A percentile compares a stretch with the other conserved stretches of the same genome.
Conservation (phyloP, 2,113 vertebrate species). For the Perognathus longimembris region DNA sequence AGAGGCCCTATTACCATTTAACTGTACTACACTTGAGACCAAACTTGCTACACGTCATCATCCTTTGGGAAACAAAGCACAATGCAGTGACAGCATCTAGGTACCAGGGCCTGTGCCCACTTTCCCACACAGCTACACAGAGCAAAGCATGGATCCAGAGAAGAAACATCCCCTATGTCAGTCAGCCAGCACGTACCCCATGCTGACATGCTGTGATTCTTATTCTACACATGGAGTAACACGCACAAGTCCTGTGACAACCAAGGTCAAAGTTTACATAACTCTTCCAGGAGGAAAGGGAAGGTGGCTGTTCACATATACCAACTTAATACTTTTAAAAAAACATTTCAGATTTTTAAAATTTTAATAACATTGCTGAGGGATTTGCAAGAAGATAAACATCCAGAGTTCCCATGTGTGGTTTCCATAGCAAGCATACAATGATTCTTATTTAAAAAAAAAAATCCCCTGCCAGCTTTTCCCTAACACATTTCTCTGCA, state of each 20-base stretch:
- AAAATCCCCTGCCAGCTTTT: neutral
- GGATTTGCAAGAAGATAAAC: neutral
- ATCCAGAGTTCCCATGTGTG: neutral
- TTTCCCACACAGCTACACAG: neutral
- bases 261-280: neutral
- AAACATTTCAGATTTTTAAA: neutral
- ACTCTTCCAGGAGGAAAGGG: neutral
- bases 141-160: neutral
- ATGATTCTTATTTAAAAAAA: neutral
- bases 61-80: neutral
- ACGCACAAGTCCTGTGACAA: neutral
- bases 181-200: neutral
- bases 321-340: neutral
- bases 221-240: neutral
- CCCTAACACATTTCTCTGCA: neutral
- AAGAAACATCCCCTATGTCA: rapidly evolving
- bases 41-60: neutral
- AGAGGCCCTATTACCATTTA: neutral
- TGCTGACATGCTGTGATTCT: rapidly evolving
- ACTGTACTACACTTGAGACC: no score
- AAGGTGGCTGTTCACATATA: neutral
- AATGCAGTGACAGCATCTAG: neutral
- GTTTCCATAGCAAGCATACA: neutral
- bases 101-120: neutral
- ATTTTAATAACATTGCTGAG: neutral